Evolutionary conservation across 2,888 invertebrate genomes (phyloP).

Genomic region (Loripinus fragilis): DNA sequence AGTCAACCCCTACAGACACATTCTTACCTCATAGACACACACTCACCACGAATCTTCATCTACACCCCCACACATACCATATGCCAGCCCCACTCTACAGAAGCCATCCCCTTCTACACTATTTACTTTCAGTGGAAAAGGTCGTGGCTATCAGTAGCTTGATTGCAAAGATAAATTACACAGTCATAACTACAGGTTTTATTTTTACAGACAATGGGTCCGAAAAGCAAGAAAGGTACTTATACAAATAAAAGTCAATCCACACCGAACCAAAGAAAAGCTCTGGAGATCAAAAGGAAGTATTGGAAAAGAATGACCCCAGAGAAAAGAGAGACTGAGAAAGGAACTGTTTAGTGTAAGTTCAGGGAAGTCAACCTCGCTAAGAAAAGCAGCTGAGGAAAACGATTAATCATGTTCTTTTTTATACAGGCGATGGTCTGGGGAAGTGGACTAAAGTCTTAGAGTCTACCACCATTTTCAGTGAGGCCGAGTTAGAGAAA

Average conservation of each 20-base stretch:
- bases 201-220: conserved; percentile 25
- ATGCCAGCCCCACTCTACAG: no score
- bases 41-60: no score
- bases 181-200: neutral
- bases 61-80: no score
- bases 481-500: conserved; percentile 29
- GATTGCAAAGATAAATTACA: no score
- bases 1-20: no score
- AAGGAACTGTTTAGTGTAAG: conserved; percentile 22
- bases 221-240: conserved; percentile 13
- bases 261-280: conserved; percentile 8
- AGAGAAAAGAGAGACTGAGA: conserved; percentile 3
- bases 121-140: no score
- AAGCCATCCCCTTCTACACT: no score
- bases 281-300: conserved; percentile 26
- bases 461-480: conserved; percentile 24
- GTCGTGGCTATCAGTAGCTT: no score
- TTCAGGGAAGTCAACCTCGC: conserved; percentile 10
- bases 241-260: neutral
- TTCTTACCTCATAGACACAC: no score
- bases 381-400: conserved; percentile 25
- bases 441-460: conserved; percentile 15
- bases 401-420: conserved; percentile 15
- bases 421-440: neutral
- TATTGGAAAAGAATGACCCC: conserved; percentile 20